These are phyloP conservation scores for Enteromius anoplus DNA, from an alignment of 2,797 vertebrate species.

Conservation along the genomic window DNA sequence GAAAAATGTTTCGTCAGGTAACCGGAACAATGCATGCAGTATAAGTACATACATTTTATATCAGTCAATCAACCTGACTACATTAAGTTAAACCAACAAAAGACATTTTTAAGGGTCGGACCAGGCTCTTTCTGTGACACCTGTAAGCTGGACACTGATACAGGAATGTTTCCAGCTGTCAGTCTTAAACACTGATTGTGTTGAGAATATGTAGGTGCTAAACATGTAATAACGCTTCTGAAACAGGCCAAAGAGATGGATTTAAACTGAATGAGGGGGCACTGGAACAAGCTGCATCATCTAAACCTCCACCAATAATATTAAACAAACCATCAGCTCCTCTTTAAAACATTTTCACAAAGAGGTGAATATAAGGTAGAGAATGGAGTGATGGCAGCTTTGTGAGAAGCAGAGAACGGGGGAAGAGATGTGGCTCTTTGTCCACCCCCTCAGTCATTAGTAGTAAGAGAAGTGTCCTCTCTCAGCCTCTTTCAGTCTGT, in stretches of 20 bases:
- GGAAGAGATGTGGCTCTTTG: conserved; percentile 57
- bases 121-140: background rate
- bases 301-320: conserved; percentile 18
- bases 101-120: background rate
- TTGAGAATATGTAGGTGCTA: background rate
- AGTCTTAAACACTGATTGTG: background rate
- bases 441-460: conserved; percentile 70
- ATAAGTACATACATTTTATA: background rate
- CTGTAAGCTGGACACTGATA: background rate
- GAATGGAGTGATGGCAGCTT: conserved; percentile 42
- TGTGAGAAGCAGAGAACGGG: conserved; percentile 31
- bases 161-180: background rate
- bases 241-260: conserved; percentile 6
- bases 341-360: conserved; percentile 14
- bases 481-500: conserved; percentile 18
- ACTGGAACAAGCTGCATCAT: background rate
- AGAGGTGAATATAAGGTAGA: conserved; percentile 21
- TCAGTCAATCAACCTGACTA: background rate
- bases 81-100: background rate
- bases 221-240: background rate
- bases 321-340: conserved; percentile 3
- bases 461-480: conserved; percentile 51
- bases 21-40: background rate
- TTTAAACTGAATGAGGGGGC: background rate
- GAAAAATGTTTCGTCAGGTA: background rate